These are phyloP conservation scores for Procavia capensis DNA, from an alignment of 2,113 vertebrate genomes.

Conservation along the genomic window DNA sequence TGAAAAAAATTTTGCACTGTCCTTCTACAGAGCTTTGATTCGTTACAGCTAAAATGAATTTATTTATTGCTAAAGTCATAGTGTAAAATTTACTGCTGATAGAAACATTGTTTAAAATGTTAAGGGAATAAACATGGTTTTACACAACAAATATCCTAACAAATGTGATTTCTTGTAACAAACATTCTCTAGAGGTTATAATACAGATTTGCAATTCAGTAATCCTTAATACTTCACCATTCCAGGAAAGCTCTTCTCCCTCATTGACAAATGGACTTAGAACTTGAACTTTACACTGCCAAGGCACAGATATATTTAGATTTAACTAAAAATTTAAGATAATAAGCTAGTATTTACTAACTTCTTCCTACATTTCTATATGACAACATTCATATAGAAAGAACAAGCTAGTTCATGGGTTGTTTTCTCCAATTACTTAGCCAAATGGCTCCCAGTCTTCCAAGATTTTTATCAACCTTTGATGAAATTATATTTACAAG, in stretches of 20 bases:
- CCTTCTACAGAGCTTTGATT: neutral
- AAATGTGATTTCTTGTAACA: neutral
- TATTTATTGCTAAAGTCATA: neutral
- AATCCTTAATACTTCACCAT: neutral
- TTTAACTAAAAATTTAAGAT: neutral
- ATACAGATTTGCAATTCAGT: neutral
- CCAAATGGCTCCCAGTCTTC: neutral
- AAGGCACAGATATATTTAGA: neutral
- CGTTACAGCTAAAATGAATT: neutral
- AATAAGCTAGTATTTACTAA: neutral
- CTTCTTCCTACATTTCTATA: neutral
- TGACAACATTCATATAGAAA: neutral
- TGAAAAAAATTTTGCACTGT: conserved; percentile 19
- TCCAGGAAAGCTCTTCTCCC: neutral
- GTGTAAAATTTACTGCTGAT: neutral
- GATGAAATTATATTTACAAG: neutral
- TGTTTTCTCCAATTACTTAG: neutral
- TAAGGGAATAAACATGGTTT: neutral
- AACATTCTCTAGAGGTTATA: neutral
- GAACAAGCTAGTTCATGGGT: neutral
- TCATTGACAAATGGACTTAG: neutral
- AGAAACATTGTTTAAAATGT: conserved; percentile 44
- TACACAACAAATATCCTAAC: neutral
- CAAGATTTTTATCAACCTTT: neutral
- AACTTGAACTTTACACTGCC: neutral